Percentiles rank a stretch among this genome's conserved stretches.
phyloP scores from a whole-genome alignment of 2,113 vertebrate species.

The Morone chrysops region DNA sequence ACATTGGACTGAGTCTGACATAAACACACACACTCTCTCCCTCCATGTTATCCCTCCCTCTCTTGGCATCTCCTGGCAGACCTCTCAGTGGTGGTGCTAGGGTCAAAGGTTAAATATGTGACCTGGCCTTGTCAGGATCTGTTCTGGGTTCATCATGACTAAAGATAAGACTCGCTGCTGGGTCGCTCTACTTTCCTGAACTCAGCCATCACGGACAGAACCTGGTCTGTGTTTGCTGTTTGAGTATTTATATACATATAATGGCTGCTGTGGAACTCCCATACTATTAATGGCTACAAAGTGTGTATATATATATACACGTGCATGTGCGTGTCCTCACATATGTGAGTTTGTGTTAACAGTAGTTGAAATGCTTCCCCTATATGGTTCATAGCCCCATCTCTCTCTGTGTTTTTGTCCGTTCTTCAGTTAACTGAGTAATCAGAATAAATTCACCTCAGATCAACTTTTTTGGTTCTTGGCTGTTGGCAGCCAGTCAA shows the following conservation, averaged over 20 bases:
- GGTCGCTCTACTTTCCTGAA: conserved; percentile 5
- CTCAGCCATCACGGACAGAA: conserved; percentile 5
- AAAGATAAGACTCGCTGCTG: conserved; percentile 36
- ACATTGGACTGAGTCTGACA: conserved; percentile 55
- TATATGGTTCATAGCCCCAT: neutral
- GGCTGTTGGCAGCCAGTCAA: neutral
- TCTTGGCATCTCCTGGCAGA: conserved; percentile 38
- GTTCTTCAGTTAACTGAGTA: neutral
- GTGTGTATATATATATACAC: conserved; percentile 15
- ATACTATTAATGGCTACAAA: conserved; percentile 18
- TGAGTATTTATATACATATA: conserved; percentile 24
- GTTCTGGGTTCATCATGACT: conserved; percentile 35
- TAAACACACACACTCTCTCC: conserved; percentile 59
- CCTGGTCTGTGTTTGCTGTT: conserved; percentile 21
- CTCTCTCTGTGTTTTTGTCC: neutral
- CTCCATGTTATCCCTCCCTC: conserved; percentile 1
- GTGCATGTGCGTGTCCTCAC: conserved; percentile 6
- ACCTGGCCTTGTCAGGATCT: conserved; percentile 63
- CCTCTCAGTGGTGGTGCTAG: conserved; percentile 12
- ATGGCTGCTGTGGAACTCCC: conserved; percentile 4
- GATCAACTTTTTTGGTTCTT: no score
- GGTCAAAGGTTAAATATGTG: conserved; percentile 72
- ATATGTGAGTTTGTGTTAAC: conserved; percentile 36
- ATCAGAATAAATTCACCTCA: no score
- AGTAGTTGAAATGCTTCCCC: conserved; percentile 29